Conservation (phyloP, 2,797 vertebrate genomes). For the Miopithecus talapoin region DNA sequence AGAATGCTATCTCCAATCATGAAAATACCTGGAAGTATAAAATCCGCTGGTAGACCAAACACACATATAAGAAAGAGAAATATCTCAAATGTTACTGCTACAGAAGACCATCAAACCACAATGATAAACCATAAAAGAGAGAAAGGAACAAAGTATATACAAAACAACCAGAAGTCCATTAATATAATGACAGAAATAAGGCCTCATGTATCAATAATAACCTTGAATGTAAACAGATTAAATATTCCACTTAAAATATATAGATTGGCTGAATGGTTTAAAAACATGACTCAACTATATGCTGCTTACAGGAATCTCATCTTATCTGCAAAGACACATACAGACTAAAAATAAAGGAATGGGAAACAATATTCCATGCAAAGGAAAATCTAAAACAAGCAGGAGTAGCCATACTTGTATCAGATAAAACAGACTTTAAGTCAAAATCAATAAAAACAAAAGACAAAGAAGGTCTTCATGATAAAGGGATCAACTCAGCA, state of each 20-base stretch:
- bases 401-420: neutral
- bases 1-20: neutral
- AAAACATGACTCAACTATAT: neutral
- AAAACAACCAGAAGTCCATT: neutral
- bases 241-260: neutral
- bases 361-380: neutral
- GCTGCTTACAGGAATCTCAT: neutral
- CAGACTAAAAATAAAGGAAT: neutral
- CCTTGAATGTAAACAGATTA: neutral
- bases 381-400: neutral
- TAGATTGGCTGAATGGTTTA: neutral
- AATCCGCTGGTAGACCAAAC: neutral
- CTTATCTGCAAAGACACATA: neutral
- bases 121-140: neutral
- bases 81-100: neutral
- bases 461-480: neutral
- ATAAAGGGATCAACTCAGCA: neutral
- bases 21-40: neutral
- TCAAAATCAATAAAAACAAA: neutral
- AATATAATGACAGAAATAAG: neutral
- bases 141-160: neutral
- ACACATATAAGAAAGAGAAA: neutral
- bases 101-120: neutral
- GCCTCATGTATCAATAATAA: neutral
- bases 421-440: neutral